Base-by-base conservation (phyloP, 2,113 vertebrate species). In the Anguilla japonica region DNA sequence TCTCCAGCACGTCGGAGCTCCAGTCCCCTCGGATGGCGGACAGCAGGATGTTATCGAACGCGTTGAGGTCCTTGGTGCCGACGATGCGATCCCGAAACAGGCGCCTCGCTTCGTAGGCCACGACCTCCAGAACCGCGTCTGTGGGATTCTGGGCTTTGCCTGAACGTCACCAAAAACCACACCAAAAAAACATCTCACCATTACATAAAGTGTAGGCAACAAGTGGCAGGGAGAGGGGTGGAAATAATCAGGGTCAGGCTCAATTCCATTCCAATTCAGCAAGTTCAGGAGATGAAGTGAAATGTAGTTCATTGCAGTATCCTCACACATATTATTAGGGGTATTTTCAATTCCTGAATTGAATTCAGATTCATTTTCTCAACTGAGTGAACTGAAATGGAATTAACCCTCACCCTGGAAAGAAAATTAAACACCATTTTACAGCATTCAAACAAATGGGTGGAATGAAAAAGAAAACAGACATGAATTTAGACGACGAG, bases 31-130 rank as follows among this genome's bases (percentile, higher is more conserved):
- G 95, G 91, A 99, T 93, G 71, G 99, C 96, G 14, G 97, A 97
- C 4, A 93, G 93, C 88, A 99, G 96, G 93, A 99, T 93, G 92
- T 93, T 97, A 88, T 99, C 98, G 92, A 99, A 99, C 34, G 94
- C 56, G 83, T 96, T 93, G 84, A 96, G 93, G 86, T 98, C 98
- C 91, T 97, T 98, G 67, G 91, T 39, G 78, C 94, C 96, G 90
- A 98, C 98, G 29, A 99, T 96, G 85, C 96, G 96, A 93, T 99
- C 98, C 92, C 98, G 96, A 93, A 99, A 99, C 85, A 99, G 95
- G 85, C 98, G 93, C 41, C 83, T 85, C 43, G 97, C 98, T 95
- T 99, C 98, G 0, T 98, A 97, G 0, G 95, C 97, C 75, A 99
- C 94, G 87, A 98, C 96, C 95, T 98, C 97, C 92, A 99, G 86